These are phyloP conservation scores for Leontocebus nigricollis DNA, from an alignment of 2,797 vertebrate species.

Conservation along the genomic window DNA sequence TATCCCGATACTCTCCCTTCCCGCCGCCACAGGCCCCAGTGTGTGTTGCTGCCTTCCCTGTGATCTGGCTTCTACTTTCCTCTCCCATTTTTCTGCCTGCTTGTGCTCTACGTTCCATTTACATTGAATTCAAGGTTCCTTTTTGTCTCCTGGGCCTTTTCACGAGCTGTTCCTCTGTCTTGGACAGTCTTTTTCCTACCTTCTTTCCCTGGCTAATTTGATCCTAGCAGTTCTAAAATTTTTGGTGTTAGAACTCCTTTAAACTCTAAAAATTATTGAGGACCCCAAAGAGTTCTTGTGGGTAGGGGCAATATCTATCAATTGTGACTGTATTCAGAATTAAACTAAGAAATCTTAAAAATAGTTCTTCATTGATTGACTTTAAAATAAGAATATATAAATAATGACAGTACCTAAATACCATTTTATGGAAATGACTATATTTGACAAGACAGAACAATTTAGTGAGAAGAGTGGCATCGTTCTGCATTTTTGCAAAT, in stretches of 20 bases:
- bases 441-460: background rate
- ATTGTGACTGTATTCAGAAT: background rate
- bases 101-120: background rate
- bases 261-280: background rate
- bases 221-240: background rate
- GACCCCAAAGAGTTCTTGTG: background rate
- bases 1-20: background rate
- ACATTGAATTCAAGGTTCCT: background rate
- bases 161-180: background rate
- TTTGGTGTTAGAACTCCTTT: background rate
- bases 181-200: background rate
- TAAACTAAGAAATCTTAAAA: background rate
- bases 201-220: background rate
- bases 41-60: background rate
- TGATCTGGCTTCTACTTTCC: background rate
- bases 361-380: background rate
- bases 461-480: background rate
- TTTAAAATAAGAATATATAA: background rate
- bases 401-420: background rate
- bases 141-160: background rate
- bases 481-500: background rate
- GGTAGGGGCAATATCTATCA: background rate
- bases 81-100: background rate
- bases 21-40: background rate
- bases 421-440: background rate